Percentiles rank a stretch among this genome's conserved stretches.
phyloP scores from a whole-genome alignment of 1,140 invertebrate genomes.

The Bombus picipes region DNA sequence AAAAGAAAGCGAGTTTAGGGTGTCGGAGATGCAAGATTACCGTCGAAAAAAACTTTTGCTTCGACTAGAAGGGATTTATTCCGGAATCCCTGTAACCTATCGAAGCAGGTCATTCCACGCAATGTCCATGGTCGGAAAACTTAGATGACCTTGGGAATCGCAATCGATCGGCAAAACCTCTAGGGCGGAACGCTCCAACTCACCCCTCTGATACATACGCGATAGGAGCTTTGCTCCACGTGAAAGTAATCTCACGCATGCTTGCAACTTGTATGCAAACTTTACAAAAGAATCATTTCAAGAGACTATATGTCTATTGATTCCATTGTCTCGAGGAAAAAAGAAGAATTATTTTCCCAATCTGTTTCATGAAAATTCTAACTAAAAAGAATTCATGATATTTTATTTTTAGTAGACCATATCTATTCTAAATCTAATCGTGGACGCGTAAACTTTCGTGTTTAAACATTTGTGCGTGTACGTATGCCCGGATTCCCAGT shows the following conservation, averaged over 20 bases:
- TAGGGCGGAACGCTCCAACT: conserved; percentile 49
- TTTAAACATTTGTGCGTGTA: conserved; percentile 49
- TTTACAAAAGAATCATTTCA: neutral
- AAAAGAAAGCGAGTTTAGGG: conserved; percentile 41
- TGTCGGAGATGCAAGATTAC: conserved; percentile 72
- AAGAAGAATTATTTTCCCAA: neutral
- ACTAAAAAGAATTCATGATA: neutral
- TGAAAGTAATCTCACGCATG: conserved; percentile 30
- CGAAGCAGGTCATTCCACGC: conserved; percentile 68
- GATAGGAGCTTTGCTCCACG: conserved; percentile 42
- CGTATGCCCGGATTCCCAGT: conserved; percentile 50
- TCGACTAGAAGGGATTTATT: conserved; percentile 60
- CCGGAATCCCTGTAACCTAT: conserved; percentile 60
- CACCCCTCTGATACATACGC: conserved; percentile 55
- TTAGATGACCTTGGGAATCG: conserved; percentile 73
- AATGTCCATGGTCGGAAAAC: conserved; percentile 68
- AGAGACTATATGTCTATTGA: neutral
- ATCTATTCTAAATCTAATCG: neutral
- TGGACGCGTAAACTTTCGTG: neutral
- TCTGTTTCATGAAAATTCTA: neutral
- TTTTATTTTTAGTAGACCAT: neutral
- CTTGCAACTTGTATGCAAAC: neutral
- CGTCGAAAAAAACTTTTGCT: conserved; percentile 66
- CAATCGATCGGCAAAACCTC: conserved; percentile 64
- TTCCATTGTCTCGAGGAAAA: no score